Conservation (phyloP, 2,888 invertebrate species). For the Calephelis perditalis region DNA sequence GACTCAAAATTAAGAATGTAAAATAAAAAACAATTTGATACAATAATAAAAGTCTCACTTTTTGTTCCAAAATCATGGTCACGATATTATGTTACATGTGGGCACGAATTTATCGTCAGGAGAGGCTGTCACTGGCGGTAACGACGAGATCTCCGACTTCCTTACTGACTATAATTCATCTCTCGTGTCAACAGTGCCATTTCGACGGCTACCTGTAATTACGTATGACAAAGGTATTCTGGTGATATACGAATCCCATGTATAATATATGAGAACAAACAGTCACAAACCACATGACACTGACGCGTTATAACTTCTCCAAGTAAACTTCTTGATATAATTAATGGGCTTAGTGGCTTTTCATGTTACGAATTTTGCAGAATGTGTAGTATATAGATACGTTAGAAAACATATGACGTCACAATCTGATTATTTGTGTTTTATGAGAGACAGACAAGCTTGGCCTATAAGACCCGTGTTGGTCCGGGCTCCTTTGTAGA, state of each 20-base stretch:
- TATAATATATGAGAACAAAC: neutral
- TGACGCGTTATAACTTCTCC: constrained; percentile 1
- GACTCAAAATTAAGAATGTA: no score
- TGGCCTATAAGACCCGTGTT: no score
- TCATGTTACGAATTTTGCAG: no score
- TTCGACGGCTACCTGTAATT: constrained; percentile 17
- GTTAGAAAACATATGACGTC: no score
- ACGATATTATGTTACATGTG: constrained; percentile 7
- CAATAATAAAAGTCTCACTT: neutral
- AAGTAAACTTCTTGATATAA: constrained; percentile 1
- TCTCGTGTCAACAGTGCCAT: constrained; percentile 17
- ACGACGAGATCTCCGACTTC: constrained; percentile 17
- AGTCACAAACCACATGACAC: neutral
- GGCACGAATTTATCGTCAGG: constrained; percentile 14
- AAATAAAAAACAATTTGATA: no score
- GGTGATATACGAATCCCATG: constrained; percentile 5
- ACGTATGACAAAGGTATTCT: constrained; percentile 14
- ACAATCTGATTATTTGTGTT: no score
- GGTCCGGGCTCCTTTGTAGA: no score
- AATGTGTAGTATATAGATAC: no score
- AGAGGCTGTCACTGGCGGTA: constrained; percentile 19
- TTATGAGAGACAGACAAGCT: no score
- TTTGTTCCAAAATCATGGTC: neutral
- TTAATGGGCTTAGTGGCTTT: neutral
- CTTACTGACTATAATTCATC: constrained; percentile 17